Evolutionary conservation across 2,113 vertebrate genomes (phyloP).

Genomic region (Misgurnus anguillicaudatus): DNA sequence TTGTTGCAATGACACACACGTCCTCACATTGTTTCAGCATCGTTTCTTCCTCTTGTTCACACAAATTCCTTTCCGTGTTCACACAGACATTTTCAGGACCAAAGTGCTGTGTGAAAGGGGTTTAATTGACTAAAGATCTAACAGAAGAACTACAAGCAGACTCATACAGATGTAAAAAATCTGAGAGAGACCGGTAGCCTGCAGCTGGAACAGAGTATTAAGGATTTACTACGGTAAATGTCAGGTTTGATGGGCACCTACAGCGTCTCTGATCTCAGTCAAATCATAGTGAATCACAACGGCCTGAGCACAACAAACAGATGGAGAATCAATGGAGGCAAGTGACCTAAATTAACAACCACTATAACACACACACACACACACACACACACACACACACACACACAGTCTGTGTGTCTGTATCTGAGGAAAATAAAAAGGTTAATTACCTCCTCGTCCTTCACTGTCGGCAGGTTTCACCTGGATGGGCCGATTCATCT

Average conservation of each 20-base stretch:
- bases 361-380: slow-evolving; percentile 58
- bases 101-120: too few species aligned
- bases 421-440: slow-evolving; percentile 58
- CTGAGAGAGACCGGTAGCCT: too few species aligned
- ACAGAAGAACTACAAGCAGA: too few species aligned
- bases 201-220: too few species aligned
- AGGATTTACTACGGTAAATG: too few species aligned
- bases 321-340: slow-evolving; percentile 75
- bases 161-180: too few species aligned
- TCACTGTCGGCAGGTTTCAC: slow-evolving; percentile 99
- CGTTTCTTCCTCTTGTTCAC: too few species aligned
- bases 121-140: too few species aligned
- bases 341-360: slow-evolving; percentile 75
- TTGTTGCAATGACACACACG: too few species aligned
- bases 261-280: slow-evolving; percentile 65
- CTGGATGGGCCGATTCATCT: slow-evolving; percentile 99
- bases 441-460: slow-evolving; percentile 96
- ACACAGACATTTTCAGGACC: too few species aligned
- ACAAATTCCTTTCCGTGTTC: too few species aligned
- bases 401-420: slow-evolving; percentile 42
- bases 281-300: slow-evolving; percentile 66
- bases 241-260: slow-evolving; percentile 37
- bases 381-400: slow-evolving; percentile 49
- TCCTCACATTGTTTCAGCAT: too few species aligned
- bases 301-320: slow-evolving; percentile 65